These are phyloP conservation scores for Calidris pygmaea DNA, from an alignment of 2,113 vertebrate species.

Conservation along the genomic window DNA sequence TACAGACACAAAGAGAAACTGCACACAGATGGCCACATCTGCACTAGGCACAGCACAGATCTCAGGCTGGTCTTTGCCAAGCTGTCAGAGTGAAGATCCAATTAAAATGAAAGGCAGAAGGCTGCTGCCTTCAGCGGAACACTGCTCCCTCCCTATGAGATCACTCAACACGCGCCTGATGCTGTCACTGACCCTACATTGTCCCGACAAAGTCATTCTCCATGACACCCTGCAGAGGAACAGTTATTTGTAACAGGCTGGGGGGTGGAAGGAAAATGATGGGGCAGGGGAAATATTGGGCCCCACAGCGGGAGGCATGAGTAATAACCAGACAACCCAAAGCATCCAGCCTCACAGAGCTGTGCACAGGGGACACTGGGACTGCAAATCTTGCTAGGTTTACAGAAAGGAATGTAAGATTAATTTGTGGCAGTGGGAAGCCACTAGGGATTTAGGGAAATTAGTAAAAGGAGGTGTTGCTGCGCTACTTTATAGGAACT, in stretches of 20 bases:
- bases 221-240: not conserved
- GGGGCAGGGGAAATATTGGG: constrained; percentile 8
- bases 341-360: constrained; percentile 34
- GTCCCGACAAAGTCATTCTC: constrained; percentile 3
- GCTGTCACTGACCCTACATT: constrained; percentile 51
- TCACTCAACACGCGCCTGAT: constrained; percentile 26
- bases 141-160: constrained; percentile 22
- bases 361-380: not conserved
- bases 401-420: constrained; percentile 41
- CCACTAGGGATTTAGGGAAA: constrained; percentile 40
- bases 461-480: constrained; percentile 54
- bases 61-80: not conserved
- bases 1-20: not conserved
- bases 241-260: constrained; percentile 20
- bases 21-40: not conserved
- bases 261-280: constrained; percentile 7
- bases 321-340: constrained; percentile 40
- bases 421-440: constrained; percentile 32
- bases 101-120: constrained; percentile 52
- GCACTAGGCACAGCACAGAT: not conserved
- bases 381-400: constrained; percentile 27
- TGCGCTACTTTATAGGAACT: constrained; percentile 47
- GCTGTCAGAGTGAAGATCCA: not conserved
- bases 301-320: not conserved
- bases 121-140: constrained; percentile 5